Percentiles rank a stretch among this genome's conserved stretches.
Conservation (phyloP, 2,888 invertebrate genomes). For the Isoperla grammatica region DNA sequence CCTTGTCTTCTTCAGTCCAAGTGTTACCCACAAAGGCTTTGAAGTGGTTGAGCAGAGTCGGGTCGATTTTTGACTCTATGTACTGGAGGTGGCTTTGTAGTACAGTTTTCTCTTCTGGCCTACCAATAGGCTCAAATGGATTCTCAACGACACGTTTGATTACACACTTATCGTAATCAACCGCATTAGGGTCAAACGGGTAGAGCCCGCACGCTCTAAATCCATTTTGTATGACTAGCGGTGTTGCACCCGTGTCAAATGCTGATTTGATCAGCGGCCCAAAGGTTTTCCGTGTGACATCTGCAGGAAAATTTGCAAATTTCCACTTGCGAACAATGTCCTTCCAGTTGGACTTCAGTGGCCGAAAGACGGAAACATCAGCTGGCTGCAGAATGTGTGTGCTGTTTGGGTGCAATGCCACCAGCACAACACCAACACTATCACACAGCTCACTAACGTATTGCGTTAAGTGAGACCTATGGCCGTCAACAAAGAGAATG, state of each 20-base stretch:
- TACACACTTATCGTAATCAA: neutral
- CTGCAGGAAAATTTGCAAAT: neutral
- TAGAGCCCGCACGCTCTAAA: neutral
- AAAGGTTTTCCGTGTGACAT: neutral
- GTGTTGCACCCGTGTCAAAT: neutral
- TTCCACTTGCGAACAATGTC: neutral
- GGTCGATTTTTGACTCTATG: too few species aligned
- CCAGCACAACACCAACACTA: neutral
- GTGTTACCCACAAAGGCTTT: too few species aligned
- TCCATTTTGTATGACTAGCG: neutral
- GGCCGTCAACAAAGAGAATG: neutral
- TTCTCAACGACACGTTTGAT: neutral
- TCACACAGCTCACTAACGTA: neutral
- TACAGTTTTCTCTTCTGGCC: too few species aligned
- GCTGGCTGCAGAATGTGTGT: slow-evolving; percentile 1
- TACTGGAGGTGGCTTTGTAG: too few species aligned
- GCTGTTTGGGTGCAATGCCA: neutral
- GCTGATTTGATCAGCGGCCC: neutral
- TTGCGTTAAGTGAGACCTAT: neutral
- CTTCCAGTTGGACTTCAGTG: neutral
- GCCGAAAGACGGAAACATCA: neutral
- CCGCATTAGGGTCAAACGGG: neutral
- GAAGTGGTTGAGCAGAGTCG: too few species aligned
- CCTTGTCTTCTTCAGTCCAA: too few species aligned
- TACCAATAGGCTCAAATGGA: too few species aligned